phyloP scores from a whole-genome alignment of 1,140 invertebrate species.

The Halictus rubicundus region DNA sequence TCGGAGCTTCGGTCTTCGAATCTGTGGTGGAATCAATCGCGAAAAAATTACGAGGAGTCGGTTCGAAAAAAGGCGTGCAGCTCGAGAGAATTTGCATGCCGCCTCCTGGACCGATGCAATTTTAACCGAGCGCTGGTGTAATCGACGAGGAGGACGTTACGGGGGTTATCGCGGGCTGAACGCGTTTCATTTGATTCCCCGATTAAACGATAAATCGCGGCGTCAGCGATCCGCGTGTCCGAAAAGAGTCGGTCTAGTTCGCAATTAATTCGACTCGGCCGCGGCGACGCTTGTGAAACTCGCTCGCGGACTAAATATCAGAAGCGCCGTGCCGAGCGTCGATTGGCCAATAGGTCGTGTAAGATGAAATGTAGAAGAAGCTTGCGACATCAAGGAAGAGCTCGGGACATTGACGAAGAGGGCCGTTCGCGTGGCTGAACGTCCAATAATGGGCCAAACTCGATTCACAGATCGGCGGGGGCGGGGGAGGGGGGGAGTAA shows the following conservation, averaged over 20 bases:
- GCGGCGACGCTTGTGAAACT: constrained; percentile 26
- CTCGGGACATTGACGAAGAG: constrained; percentile 24
- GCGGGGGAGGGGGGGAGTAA: neutral
- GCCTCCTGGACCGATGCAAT: too few species aligned
- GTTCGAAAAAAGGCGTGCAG: too few species aligned
- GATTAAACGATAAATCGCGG: constrained; percentile 3
- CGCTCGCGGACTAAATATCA: constrained; percentile 18
- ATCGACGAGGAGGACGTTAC: neutral
- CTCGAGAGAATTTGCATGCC: too few species aligned
- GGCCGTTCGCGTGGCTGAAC: neutral
- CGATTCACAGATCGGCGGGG: too few species aligned
- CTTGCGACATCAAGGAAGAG: constrained; percentile 40
- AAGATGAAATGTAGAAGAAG: constrained; percentile 52
- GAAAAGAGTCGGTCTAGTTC: constrained; percentile 10
- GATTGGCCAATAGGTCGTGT: constrained; percentile 48
- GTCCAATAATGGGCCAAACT: too few species aligned
- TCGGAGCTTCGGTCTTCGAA: too few species aligned
- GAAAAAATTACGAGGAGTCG: too few species aligned
- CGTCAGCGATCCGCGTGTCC: neutral
- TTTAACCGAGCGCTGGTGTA: neutral
- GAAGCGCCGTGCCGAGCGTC: constrained; percentile 17
- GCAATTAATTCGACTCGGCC: constrained; percentile 26
- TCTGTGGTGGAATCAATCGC: too few species aligned
- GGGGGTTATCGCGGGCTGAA: neutral
- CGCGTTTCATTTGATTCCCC: neutral